Evolutionary conservation across 2,113 vertebrate genomes (phyloP).

Genomic region (Morone chrysops): DNA sequence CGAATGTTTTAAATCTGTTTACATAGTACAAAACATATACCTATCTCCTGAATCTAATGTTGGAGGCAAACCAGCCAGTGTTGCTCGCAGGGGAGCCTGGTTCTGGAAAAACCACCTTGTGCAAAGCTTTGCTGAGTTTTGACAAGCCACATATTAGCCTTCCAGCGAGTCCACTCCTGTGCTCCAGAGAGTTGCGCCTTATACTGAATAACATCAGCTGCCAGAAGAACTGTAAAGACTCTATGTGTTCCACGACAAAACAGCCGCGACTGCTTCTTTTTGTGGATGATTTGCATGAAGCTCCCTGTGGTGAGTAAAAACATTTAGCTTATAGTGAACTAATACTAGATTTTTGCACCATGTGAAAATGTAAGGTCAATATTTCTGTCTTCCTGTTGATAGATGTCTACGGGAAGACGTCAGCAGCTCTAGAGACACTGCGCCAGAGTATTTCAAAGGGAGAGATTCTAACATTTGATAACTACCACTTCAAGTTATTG

Average conservation of each 20-base stretch:
- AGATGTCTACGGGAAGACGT: slow-evolving; percentile 81
- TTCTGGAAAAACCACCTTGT: slow-evolving; percentile 86
- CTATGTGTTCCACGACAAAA: slow-evolving; percentile 21
- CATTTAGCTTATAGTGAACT: not conserved
- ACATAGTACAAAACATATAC: slow-evolving; percentile 82
- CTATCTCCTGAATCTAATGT: slow-evolving; percentile 82
- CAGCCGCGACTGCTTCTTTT: slow-evolving; percentile 79
- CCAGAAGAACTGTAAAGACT: slow-evolving; percentile 22
- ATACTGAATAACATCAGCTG: slow-evolving; percentile 72
- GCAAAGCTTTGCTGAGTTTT: slow-evolving; percentile 78
- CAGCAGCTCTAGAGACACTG: slow-evolving; percentile 85
- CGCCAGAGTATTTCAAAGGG: slow-evolving; percentile 85
- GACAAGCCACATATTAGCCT: slow-evolving; percentile 69
- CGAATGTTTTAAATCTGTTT: slow-evolving; percentile 6
- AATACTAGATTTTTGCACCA: not conserved
- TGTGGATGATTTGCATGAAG: slow-evolving; percentile 89
- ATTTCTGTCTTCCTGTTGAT: slow-evolving; percentile 22
- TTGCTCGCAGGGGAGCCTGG: slow-evolving; percentile 86
- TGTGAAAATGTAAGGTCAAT: not conserved
- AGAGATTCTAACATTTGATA: slow-evolving; percentile 68
- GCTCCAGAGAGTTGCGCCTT: slow-evolving; percentile 72
- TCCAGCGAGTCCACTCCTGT: slow-evolving; percentile 72
- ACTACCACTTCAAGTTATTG: slow-evolving; percentile 74
- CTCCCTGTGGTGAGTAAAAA: slow-evolving; percentile 83
- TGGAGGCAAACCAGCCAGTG: slow-evolving; percentile 82